Percentiles rank a stretch among this genome's conserved stretches.
Conservation (phyloP, 92 coral and sea anemone species). For the Epizoanthus rinbou region DNA sequence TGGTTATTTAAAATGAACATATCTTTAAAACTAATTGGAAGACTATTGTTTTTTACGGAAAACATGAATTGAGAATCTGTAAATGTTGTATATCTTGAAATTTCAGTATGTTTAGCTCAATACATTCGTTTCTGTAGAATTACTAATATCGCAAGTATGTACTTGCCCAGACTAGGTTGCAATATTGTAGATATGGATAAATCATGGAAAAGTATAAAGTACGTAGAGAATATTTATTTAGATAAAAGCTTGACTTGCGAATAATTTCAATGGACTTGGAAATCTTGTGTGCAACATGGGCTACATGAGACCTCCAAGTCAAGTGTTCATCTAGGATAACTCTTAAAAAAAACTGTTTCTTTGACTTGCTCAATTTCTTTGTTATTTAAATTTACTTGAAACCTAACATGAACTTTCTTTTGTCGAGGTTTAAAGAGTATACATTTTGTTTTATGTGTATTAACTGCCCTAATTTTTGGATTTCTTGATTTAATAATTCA, state of each 20-base stretch:
- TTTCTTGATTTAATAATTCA: no score
- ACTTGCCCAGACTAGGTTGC: constrained; percentile 31
- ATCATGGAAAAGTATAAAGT: constrained; percentile 36
- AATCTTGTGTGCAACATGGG: constrained; percentile 36
- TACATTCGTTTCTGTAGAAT: constrained; percentile 33
- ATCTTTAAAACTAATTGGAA: constrained; percentile 3
- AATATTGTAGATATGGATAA: constrained; percentile 43
- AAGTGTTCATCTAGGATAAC: constrained; percentile 45
- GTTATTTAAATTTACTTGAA: no score
- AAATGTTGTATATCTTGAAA: constrained; percentile 14
- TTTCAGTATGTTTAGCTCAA: constrained; percentile 29
- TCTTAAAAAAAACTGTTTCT: background rate
- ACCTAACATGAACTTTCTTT: no score
- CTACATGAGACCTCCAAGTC: constrained; percentile 40
- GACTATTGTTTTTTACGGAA: constrained; percentile 17
- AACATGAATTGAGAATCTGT: constrained; percentile 27
- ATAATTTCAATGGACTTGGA: constrained; percentile 49
- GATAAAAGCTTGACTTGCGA: constrained; percentile 43
- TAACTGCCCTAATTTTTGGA: no score
- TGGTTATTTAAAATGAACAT: constrained; percentile 22
- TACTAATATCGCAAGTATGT: constrained; percentile 33
- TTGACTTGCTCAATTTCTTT: no score
- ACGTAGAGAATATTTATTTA: constrained; percentile 6
- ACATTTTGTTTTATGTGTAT: no score
- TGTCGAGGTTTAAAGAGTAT: no score